phyloP scores from a whole-genome alignment of 2,888 invertebrate genomes.

The Cephus runcator region DNA sequence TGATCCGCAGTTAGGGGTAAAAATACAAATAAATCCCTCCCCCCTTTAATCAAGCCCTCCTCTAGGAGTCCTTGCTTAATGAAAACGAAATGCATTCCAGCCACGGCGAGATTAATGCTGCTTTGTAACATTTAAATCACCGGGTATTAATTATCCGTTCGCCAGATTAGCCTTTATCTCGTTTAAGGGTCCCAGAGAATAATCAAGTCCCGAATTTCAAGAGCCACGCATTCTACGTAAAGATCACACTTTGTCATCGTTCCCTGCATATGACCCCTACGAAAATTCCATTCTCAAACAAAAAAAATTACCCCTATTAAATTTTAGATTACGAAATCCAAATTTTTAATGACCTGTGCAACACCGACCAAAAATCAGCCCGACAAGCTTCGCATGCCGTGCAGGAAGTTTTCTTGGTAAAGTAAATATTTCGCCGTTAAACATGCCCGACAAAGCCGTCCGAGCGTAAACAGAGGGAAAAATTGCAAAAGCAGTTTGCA shows the following conservation, averaged over 20 bases:
- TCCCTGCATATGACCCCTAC: not conserved
- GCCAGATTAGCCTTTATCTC: conserved; percentile 6
- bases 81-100: conserved; percentile 5
- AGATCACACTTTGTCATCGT: not conserved
- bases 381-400: not conserved
- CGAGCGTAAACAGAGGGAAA: not conserved
- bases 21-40: conserved; percentile 1
- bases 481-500: not conserved
- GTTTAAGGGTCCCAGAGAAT: not conserved
- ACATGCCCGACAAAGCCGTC: not conserved
- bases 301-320: not conserved
- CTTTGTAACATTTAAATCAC: conserved; percentile 8
- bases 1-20: conserved; percentile 3
- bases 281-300: not conserved
- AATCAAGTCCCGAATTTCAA: not conserved
- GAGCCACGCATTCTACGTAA: not conserved
- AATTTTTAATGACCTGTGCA: not conserved
- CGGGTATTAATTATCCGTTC: conserved; percentile 6
- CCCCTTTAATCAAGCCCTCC: not conserved
- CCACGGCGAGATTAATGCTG: conserved; percentile 4
- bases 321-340: not conserved
- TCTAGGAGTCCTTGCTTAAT: not conserved
- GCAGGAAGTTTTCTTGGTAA: not conserved
- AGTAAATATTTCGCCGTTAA: not conserved
- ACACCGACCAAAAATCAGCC: not conserved